Percentiles rank a stretch among this genome's conserved stretches.
These are phyloP conservation scores for Hyposmocoma kahamanoa DNA, from an alignment of 1,140 invertebrate genomes.

Conservation along the genomic window DNA sequence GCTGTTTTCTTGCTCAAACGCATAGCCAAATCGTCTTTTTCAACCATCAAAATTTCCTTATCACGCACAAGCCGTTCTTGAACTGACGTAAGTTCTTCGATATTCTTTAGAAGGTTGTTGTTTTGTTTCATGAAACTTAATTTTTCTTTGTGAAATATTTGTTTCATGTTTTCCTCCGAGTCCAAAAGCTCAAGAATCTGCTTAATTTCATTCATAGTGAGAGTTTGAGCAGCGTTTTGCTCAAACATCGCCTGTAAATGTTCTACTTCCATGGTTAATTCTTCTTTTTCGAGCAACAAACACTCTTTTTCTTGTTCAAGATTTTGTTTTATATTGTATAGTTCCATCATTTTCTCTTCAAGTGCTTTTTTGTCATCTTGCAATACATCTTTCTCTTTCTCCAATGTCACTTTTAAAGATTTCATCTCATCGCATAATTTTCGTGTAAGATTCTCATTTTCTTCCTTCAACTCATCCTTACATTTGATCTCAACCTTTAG, in stretches of 20 bases:
- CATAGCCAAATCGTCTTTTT: conserved; percentile 14
- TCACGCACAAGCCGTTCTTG: conserved; percentile 4
- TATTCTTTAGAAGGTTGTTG: not conserved
- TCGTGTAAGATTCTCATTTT: not conserved
- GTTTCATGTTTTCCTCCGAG: too few relatives aligned
- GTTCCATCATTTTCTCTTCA: conserved; percentile 13
- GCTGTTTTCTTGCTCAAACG: conserved; percentile 20
- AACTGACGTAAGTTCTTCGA: not conserved
- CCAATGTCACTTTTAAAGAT: conserved; percentile 16
- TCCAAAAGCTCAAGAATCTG: too few relatives aligned
- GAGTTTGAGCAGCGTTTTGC: too few relatives aligned
- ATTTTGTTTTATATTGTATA: conserved; percentile 9
- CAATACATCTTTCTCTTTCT: conserved; percentile 20
- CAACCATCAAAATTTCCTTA: conserved; percentile 12
- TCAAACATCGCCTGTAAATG: too few relatives aligned
- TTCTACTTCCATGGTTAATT: too few relatives aligned
- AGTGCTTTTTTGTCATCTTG: conserved; percentile 16
- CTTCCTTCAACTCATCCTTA: too few relatives aligned
- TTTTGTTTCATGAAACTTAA: not conserved
- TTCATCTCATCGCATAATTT: conserved; percentile 17
- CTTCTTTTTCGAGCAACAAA: conserved; percentile 17
- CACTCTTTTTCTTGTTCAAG: conserved; percentile 27
- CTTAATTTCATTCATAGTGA: too few relatives aligned
- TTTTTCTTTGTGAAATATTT: not conserved
- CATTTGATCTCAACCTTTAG: too few relatives aligned